phyloP scores from a whole-genome alignment of 1,140 invertebrate species.

The Nixonia krombeini region DNA sequence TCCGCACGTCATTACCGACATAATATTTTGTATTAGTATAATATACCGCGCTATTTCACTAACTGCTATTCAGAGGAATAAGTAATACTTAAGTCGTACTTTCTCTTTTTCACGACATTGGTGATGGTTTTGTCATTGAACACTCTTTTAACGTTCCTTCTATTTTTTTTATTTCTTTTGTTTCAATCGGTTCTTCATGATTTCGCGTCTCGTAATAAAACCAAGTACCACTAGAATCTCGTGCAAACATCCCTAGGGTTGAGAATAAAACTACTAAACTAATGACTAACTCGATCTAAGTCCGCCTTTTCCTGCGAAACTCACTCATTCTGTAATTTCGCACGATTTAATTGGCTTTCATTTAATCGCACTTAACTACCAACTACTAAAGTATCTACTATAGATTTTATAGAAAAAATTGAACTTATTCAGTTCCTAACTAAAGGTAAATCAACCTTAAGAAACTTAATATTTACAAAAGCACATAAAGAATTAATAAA shows the following conservation, averaged over 20 bases:
- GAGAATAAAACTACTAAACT: slow-evolving; percentile 55
- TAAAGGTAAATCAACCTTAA: no score
- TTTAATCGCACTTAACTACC: slow-evolving; percentile 3
- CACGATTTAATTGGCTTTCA: slow-evolving; percentile 18
- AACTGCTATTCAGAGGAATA: no score
- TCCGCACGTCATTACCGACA: no score
- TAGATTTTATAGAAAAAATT: no score
- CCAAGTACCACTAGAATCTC: slow-evolving; percentile 67
- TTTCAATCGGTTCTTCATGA: slow-evolving; percentile 52
- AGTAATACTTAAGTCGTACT: no score
- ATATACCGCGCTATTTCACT: no score
- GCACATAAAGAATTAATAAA: no score
- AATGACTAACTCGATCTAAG: slow-evolving; percentile 55
- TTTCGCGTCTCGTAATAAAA: slow-evolving; percentile 8
- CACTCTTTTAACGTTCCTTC: slow-evolving; percentile 67
- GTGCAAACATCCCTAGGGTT: slow-evolving; percentile 65
- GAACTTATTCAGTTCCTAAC: no score
- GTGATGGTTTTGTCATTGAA: slow-evolving; percentile 54
- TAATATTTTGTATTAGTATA: no score
- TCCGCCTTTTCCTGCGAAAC: slow-evolving; percentile 54
- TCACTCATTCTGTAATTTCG: slow-evolving; percentile 36
- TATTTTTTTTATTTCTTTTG: slow-evolving; percentile 46
- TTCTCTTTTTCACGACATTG: no score
- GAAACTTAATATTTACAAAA: no score
- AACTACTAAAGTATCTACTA: no score